phyloP scores from a whole-genome alignment of 2,888 invertebrate genomes.

The Orgyia antiqua region DNA sequence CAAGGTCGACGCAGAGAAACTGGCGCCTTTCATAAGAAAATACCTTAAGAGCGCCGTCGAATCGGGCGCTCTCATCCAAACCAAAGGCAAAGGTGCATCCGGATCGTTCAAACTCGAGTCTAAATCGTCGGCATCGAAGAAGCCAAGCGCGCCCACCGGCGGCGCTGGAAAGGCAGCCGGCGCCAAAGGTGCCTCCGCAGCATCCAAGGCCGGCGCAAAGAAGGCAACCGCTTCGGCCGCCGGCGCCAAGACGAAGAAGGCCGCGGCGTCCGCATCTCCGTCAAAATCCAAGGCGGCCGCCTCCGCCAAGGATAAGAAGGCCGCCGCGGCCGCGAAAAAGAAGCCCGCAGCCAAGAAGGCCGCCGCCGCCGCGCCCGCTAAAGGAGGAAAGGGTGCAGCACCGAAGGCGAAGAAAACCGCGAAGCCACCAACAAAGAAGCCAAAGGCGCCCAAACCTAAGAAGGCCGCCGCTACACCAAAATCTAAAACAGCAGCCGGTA shows the following conservation, averaged over 20 bases:
- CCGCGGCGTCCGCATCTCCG: conserved; percentile 22
- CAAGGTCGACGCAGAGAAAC: conserved; percentile 77
- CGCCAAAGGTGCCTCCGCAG: conserved; percentile 8
- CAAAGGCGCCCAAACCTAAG: conserved; percentile 53
- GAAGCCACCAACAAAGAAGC: conserved; percentile 48
- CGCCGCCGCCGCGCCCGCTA: conserved; percentile 23
- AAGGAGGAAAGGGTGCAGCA: conserved; percentile 27
- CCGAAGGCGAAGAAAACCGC: conserved; percentile 32
- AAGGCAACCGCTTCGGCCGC: conserved; percentile 22
- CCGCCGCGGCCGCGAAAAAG: conserved; percentile 30
- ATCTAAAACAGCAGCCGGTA: conserved; percentile 18
- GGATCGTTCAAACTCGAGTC: conserved; percentile 73
- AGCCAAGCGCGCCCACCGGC: neutral
- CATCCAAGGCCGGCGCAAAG: conserved; percentile 22
- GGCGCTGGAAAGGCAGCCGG: conserved; percentile 9
- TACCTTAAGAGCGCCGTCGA: neutral
- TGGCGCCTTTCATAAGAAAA: conserved; percentile 78
- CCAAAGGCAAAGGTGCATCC: neutral
- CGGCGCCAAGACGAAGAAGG: conserved; percentile 17
- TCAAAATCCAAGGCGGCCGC: conserved; percentile 19
- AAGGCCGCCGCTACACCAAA: conserved; percentile 19
- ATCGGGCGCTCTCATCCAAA: conserved; percentile 2
- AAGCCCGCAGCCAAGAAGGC: conserved; percentile 30
- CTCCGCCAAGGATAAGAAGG: conserved; percentile 29
- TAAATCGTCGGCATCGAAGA: too few species aligned